phyloP scores from a whole-genome alignment of 2,888 invertebrate species.

The Hirtodrosophila confusa region DNA sequence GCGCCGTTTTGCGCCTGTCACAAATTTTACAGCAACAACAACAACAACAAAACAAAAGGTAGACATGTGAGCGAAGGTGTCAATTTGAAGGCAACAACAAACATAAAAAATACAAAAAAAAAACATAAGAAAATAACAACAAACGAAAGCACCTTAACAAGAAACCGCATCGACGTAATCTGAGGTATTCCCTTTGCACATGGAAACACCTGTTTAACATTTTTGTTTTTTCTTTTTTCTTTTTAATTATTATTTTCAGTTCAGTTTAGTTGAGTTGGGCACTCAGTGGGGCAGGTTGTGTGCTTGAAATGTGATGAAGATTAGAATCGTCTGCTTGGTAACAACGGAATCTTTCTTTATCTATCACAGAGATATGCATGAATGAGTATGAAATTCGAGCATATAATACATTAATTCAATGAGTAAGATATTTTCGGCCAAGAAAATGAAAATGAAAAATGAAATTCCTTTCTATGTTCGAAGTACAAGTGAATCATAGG shows the following conservation, averaged over 20 bases:
- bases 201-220: conserved; percentile 70
- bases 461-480: conserved; percentile 13
- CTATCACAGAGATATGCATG: conserved; percentile 7
- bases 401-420: conserved; percentile 27
- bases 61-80: conserved; percentile 49
- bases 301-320: conserved; percentile 43
- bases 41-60: conserved; percentile 7
- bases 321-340: conserved; percentile 50
- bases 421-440: neutral
- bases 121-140: conserved; percentile 5
- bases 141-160: too few species aligned
- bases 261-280: conserved; percentile 2
- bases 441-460: too few species aligned
- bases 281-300: conserved; percentile 74
- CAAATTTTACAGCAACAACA: conserved; percentile 32
- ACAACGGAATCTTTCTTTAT: conserved; percentile 24
- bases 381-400: conserved; percentile 23
- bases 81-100: conserved; percentile 36
- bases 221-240: conserved; percentile 17
- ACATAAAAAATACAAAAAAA: conserved; percentile 11
- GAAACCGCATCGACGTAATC: conserved; percentile 43
- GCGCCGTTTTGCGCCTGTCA: conserved; percentile 68
- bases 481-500: conserved; percentile 17
- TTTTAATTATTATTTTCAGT: conserved; percentile 5
- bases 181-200: conserved; percentile 71